Evolutionary conservation across 1,140 invertebrate species (phyloP), one percentile per base, ranked within the genome.

Genomic region (Pseudomyrmex concolor): DNA sequence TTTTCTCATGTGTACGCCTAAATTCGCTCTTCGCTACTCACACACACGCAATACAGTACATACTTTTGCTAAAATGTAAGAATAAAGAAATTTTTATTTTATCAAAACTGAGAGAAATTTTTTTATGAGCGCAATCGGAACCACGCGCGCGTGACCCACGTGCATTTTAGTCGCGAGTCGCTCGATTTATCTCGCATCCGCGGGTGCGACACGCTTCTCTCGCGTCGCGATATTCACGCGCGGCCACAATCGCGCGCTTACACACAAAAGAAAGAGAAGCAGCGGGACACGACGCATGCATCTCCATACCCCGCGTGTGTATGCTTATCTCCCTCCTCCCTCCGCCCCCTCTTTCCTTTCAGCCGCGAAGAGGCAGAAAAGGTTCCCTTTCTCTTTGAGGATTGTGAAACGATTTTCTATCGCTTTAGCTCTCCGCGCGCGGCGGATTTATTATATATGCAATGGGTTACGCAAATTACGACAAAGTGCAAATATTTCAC

Each of bases 401-500:
- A 92, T 91, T 92, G 91, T 90, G 91, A 92, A 91, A 92, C 88
- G 86, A 88, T 90, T 87, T 88, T 90, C 89, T 91, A 90, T 89
- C 78, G 83, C 80, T 89, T 90, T 89, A 90, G 83, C 89, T 88
- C 81, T 82, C 60, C 15, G 64, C 62, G 66, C 66, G 64, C 73
- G 3, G 73, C 89, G 81, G 89, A 91, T 91, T 91, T 92, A 92
- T 91, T 91, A 92, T 91, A 89, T 89, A 91, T 91, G 87, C 91
- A 91, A 89, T 90, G 86, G 89, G 84, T 91, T 92, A 91, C 91
- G 90, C 89, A 91, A 91, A 91, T 92, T 91, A 91, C 90, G 88
- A 91, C 91, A 92, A 92, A 92, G 91, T 92, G 91, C 91, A 92
- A 91, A 92, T 92, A 92, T 91, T 92, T 92, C 91, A 92, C 91